Percentiles rank a stretch among this genome's conserved stretches.
These are phyloP conservation scores for Drosophila ustulata DNA, from an alignment of 2,888 invertebrate species.

Conservation along the genomic window DNA sequence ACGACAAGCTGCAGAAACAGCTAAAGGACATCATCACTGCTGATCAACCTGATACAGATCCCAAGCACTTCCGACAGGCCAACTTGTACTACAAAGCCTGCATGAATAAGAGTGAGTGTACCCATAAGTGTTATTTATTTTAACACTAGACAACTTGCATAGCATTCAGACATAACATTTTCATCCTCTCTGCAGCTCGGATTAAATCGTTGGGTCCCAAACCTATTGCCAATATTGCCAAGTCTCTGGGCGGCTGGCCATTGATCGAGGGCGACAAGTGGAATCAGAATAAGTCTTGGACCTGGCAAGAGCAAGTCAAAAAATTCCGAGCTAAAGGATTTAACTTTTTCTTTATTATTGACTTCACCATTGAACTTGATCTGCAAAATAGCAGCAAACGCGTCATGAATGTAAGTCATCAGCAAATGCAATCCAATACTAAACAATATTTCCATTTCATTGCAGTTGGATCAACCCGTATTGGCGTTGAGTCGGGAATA, in stretches of 20 bases:
- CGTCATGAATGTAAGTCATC: constrained; percentile 91
- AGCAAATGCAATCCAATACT: too few relatives aligned
- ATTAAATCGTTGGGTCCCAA: constrained; percentile 92
- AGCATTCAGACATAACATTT: too few relatives aligned
- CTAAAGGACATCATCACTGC: constrained; percentile 84
- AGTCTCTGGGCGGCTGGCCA: constrained; percentile 96
- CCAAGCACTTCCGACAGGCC: constrained; percentile 84
- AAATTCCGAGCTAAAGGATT: constrained; percentile 92
- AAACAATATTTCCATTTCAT: too few relatives aligned
- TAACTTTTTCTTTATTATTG: constrained; percentile 95
- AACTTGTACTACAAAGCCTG: constrained; percentile 85
- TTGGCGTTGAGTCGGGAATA: constrained; percentile 94
- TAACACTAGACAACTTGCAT: too few relatives aligned
- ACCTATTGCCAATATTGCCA: constrained; percentile 90
- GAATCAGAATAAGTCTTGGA: constrained; percentile 89
- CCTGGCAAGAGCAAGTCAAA: constrained; percentile 94
- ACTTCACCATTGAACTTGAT: constrained; percentile 95
- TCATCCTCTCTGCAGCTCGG: constrained; percentile 86
- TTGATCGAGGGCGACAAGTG: constrained; percentile 92
- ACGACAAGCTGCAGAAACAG: constrained; percentile 85
- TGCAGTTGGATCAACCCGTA: constrained; percentile 93
- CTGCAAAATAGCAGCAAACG: constrained; percentile 94
- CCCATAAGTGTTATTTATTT: not conserved
- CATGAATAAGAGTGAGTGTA: constrained; percentile 84
- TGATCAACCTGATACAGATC: constrained; percentile 80